Percentiles rank a stretch among this genome's conserved stretches.
Conservation (phyloP, 2,797 vertebrate species). For the Alectoris magna region DNA sequence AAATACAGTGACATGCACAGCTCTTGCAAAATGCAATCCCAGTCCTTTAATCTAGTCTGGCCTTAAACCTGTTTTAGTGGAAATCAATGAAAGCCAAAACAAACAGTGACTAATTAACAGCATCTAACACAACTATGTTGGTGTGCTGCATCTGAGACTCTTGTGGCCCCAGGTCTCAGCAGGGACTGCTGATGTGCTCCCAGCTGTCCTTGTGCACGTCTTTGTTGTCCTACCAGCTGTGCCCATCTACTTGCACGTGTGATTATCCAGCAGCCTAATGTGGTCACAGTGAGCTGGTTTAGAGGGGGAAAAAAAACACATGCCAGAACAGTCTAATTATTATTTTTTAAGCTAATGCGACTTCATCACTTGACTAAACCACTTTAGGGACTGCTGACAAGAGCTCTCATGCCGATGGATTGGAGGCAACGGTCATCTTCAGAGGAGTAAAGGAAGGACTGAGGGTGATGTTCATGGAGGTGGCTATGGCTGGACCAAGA, state of each 20-base stretch:
- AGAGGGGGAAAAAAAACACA: accelerated
- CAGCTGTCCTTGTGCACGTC: too few species aligned
- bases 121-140: neutral
- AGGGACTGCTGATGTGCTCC: neutral
- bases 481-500: accelerated
- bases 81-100: neutral
- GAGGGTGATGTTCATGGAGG: neutral
- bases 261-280: neutral
- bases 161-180: neutral
- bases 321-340: neutral
- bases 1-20: neutral
- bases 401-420: neutral
- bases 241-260: neutral
- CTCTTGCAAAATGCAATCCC: neutral
- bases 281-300: neutral
- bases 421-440: neutral
- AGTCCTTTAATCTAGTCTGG: neutral
- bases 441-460: too few species aligned
- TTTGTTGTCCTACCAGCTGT: neutral
- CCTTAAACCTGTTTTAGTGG: neutral
- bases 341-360: neutral
- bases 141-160: neutral
- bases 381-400: neutral
- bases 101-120: conserved; percentile 7
- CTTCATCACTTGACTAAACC: neutral